phyloP scores from a whole-genome alignment of 2,113 vertebrate species.

The Proteles cristata region DNA sequence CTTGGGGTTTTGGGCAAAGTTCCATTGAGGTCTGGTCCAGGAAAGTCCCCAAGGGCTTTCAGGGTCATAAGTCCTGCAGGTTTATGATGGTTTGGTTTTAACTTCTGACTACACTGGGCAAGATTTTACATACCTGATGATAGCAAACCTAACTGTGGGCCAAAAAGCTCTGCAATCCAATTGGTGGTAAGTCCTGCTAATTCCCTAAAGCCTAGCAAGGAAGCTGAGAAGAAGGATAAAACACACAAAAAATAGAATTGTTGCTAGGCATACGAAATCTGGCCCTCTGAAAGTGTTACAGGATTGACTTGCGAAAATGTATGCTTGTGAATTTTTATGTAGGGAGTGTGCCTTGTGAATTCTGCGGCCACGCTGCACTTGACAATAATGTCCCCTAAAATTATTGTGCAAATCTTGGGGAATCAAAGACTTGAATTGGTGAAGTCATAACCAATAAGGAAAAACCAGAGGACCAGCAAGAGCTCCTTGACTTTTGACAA shows the following conservation, averaged over 20 bases:
- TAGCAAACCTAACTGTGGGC: conserved; percentile 69
- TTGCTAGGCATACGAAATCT: conserved; percentile 78
- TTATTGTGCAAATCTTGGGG: conserved; percentile 17
- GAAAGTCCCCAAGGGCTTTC: conserved; percentile 29
- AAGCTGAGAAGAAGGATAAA: conserved; percentile 79
- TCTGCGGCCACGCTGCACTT: neutral
- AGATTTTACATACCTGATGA: conserved; percentile 81
- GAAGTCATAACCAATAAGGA: neutral
- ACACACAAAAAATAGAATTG: conserved; percentile 80
- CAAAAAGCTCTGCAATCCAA: conserved; percentile 77
- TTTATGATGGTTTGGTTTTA: conserved; percentile 76
- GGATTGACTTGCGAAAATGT: conserved; percentile 68
- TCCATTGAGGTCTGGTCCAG: conserved; percentile 68
- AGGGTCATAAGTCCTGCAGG: conserved; percentile 74
- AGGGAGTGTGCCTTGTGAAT: conserved; percentile 57
- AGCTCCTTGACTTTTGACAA: neutral
- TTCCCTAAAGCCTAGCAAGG: conserved; percentile 82
- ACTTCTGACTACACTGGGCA: conserved; percentile 78
- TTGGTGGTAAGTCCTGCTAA: conserved; percentile 80
- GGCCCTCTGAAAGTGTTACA: conserved; percentile 69
- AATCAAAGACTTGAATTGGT: neutral
- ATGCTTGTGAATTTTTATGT: conserved; percentile 61
- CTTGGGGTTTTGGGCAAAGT: conserved; percentile 71
- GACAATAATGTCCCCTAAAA: neutral
- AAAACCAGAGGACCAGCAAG: neutral